A percentile compares a stretch with the other conserved stretches of the same genome.
Conservation (phyloP, 1,140 invertebrate species). For the Drosophila pectinifera region DNA sequence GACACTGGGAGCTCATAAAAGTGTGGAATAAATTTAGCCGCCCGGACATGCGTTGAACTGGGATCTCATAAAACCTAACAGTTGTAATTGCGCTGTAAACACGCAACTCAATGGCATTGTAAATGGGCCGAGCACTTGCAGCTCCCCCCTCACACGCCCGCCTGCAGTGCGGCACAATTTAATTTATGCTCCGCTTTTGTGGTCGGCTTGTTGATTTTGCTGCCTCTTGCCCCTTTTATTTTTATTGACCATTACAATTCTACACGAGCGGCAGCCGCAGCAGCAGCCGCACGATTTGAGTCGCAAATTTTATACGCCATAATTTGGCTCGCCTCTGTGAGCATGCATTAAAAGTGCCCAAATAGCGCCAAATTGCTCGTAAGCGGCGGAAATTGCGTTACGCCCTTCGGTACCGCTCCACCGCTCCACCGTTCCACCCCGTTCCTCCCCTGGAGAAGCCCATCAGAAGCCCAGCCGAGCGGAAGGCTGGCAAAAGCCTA, state of each 20-base stretch:
- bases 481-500: slow-evolving; percentile 38
- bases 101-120: slow-evolving; percentile 79
- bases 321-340: slow-evolving; percentile 66
- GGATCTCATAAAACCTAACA: slow-evolving; percentile 77
- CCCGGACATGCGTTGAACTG: slow-evolving; percentile 56
- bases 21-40: slow-evolving; percentile 70
- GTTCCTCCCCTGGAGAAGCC: not conserved
- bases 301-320: slow-evolving; percentile 67
- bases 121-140: slow-evolving; percentile 56
- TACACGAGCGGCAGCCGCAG: slow-evolving; percentile 28
- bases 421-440: not conserved
- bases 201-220: slow-evolving; percentile 75
- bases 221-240: slow-evolving; percentile 65
- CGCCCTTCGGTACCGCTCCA: slow-evolving; percentile 22
- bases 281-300: slow-evolving; percentile 32
- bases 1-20: slow-evolving; percentile 72
- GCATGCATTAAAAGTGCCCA: slow-evolving; percentile 52
- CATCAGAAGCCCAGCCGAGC: not conserved
- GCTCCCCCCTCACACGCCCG: slow-evolving; percentile 11
- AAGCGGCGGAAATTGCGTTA: slow-evolving; percentile 63
- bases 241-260: slow-evolving; percentile 77
- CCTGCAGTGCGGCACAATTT: slow-evolving; percentile 74
- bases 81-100: slow-evolving; percentile 83
- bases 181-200: slow-evolving; percentile 72
- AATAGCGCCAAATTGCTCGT: slow-evolving; percentile 70